Evolutionary conservation across 1,140 invertebrate genomes (phyloP).

Genomic region (Brachionus plicatilis): DNA sequence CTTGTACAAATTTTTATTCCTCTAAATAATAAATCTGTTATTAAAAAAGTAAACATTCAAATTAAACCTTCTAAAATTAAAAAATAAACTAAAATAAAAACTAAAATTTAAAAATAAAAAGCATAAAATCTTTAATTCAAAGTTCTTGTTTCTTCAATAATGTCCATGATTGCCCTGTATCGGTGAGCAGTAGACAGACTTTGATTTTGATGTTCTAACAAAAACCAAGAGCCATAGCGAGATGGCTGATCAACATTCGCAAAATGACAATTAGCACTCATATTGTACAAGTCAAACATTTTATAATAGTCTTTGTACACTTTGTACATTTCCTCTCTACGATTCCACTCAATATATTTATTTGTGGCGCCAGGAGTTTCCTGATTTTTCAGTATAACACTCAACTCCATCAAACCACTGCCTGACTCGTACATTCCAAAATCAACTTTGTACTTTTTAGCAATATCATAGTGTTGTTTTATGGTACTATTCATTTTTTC

Average conservation of each 20-base stretch:
- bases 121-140: too few species aligned
- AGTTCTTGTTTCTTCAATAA: neutral
- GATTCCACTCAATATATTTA: constrained; percentile 29
- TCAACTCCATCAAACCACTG: neutral
- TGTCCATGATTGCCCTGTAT: neutral
- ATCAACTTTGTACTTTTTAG: neutral
- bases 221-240: neutral
- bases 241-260: neutral
- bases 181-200: neutral
- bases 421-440: constrained; percentile 22
- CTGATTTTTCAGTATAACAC: neutral
- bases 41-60: too few species aligned
- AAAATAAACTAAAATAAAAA: too few species aligned
- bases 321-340: neutral
- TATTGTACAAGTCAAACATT: neutral
- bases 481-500: neutral
- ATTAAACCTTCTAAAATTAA: too few species aligned
- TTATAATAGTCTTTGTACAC: neutral
- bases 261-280: constrained; percentile 25
- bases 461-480: neutral
- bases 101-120: too few species aligned
- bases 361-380: constrained; percentile 2
- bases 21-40: too few species aligned
- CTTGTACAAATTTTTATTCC: too few species aligned
- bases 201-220: constrained; percentile 20